A percentile compares a stretch with the other conserved stretches of the same genome.
These are phyloP conservation scores for Lepus timidus DNA, from an alignment of 2,113 vertebrate species.

Conservation along the genomic window DNA sequence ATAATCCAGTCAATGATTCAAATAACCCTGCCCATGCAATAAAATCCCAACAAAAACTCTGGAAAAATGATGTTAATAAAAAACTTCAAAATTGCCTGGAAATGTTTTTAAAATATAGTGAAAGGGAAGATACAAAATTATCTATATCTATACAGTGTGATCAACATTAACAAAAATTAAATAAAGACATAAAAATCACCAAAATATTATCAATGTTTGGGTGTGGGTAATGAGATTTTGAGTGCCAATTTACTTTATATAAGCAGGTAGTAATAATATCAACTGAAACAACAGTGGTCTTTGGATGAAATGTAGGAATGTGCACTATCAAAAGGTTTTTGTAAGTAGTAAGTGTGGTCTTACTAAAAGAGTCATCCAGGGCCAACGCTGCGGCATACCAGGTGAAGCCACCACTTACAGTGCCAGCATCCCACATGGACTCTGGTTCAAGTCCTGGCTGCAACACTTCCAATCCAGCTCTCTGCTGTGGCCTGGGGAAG, in stretches of 20 bases:
- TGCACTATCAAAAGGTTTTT: background rate
- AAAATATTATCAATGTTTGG: background rate
- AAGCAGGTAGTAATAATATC: background rate
- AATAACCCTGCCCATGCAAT: too few relatives aligned
- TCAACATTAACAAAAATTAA: background rate
- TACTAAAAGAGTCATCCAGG: background rate
- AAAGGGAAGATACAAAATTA: background rate
- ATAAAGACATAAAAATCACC: background rate
- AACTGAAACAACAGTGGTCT: background rate
- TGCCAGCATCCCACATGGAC: too few relatives aligned
- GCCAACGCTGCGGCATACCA: too few relatives aligned
- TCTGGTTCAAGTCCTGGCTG: too few relatives aligned
- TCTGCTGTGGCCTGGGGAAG: too few relatives aligned
- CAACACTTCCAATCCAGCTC: too few relatives aligned
- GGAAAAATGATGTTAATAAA: too few relatives aligned
- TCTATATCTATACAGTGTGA: background rate
- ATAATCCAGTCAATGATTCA: too few relatives aligned
- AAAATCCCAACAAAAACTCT: too few relatives aligned
- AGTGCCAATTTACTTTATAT: constrained; percentile 34
- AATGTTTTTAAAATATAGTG: background rate
- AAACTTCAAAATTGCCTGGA: background rate
- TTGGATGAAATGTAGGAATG: background rate
- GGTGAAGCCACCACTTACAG: too few relatives aligned
- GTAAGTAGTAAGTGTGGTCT: background rate
- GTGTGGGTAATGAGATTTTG: background rate